These are phyloP conservation scores for Malurus splendens DNA, from an alignment of 2,797 vertebrate species.

Conservation along the genomic window DNA sequence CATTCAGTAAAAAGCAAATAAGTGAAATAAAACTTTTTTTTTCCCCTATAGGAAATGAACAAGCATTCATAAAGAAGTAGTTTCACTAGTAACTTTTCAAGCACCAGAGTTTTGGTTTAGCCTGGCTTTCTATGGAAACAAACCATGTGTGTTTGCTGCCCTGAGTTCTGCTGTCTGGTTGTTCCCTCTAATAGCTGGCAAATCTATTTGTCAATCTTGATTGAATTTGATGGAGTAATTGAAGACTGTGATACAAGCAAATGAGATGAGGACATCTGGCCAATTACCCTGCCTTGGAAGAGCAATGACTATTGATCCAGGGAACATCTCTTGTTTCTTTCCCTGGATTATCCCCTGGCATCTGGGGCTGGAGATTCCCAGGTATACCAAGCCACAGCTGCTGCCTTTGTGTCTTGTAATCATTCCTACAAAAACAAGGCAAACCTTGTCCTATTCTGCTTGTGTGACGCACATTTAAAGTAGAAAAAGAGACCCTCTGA, in stretches of 20 bases:
- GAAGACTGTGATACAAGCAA: not conserved
- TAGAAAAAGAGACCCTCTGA: not conserved
- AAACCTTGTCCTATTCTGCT: not conserved
- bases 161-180: not conserved
- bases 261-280: not conserved
- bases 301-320: not conserved
- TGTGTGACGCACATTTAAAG: not conserved
- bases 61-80: not conserved
- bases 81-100: not conserved
- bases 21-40: not conserved
- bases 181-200: not conserved
- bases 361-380: rapidly evolving
- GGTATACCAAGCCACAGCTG: not conserved
- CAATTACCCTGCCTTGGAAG: not conserved
- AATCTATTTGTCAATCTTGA: not conserved
- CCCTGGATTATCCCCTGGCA: not conserved
- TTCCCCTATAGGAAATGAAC: not conserved
- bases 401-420: not conserved
- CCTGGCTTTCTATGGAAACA: not conserved
- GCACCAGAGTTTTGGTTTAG: not conserved
- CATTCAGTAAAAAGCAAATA: not conserved
- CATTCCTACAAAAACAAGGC: not conserved
- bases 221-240: not conserved
- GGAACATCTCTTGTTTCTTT: not conserved
- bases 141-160: not conserved